Evolutionary conservation across 2,797 vertebrate genomes (phyloP), one percentile per base, ranked within the genome.

Genomic region (Melanotaenia boesemani): DNA sequence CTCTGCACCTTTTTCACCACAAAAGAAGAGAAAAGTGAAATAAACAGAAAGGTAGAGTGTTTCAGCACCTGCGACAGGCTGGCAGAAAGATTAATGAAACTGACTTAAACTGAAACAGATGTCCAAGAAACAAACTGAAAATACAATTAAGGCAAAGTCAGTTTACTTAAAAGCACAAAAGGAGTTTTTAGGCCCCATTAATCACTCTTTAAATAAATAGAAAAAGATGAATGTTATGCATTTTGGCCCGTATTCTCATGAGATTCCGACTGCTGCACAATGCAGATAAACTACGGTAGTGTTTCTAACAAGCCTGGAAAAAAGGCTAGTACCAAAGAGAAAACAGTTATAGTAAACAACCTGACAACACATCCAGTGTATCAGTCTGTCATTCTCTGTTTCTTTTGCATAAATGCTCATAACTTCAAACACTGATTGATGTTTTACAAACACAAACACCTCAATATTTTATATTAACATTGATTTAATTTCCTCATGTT

Each of bases 1-100:
- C 80, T 99, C 98, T 0, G 97, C 96, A 91, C 96, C 97, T 97
- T 86, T 2, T 85, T 70, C 24, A 55, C 4, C 34, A 61, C 70
- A 28, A 55, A 20, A 62, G 36, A 15, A 26, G 48, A 11, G 5
- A 5, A 68, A 44, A 61, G 15, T 7, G 3, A 41, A 54, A 32
- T 59, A 9, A 37, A 41, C 20, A 2, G 5, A 15, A 18, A 15
- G 34, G 6, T 3, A 10, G 63, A 32, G 10, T 12, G 18, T 22
- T 12, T 46, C 54, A 26, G 32, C 5, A 5, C 58, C 16, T 54
- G 16, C 26, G 12, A 39, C 2, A 12, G 2, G 36, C 5, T 20
- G 5, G 26, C 20, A 63, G 48, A 54, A 68, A 12, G 46, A 81
- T 55, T 30, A 61, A 54, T 30, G 15, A 55, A 6, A 16, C 26